Evolutionary conservation across 2,888 invertebrate species (phyloP), one percentile per base, ranked within the genome.

Genomic region (Nomada hirtipes): DNA sequence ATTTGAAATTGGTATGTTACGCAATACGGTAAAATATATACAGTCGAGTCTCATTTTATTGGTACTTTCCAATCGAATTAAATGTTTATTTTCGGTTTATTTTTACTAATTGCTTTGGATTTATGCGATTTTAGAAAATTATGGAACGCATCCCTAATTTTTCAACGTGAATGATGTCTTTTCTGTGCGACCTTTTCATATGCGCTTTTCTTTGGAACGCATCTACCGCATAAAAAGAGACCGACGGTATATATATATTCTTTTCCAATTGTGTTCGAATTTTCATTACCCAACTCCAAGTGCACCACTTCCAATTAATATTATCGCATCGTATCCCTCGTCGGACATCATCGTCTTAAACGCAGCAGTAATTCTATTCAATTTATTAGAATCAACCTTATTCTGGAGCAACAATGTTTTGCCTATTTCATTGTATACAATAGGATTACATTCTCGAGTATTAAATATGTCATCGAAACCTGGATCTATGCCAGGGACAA

Each of bases 231-330:
- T 36, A 36, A 36, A 4, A 36, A 7, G 36, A 36, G 36, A 1
- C 7, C 36, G 36, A 10, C 18, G 18, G 15, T 47, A 23, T 13
- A 42, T 20, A 20, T 50, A 26, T 20, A n/a, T 20, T 29, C 13
- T 70, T 26, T 13, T 53, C 36, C 7, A 36, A 36, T 36, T 36
- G 36, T 36, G 1, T 36, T n/a, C 44, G 7, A 7, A 57, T 57
- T 65, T 60, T 47, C 7, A 20, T 92, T 91, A 95, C 95, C 92
- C 92, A 9, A 97, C 94, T 74, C 96, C 96, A 65, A 96, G 95
- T 1, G 95, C 95, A 0, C 98, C 98, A 1, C 97, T 97, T 50
- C 97, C 96, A 61, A 98, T 94, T 87, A 97, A 96, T 4, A 98
- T 92, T 69, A 97, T 95, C 63, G 97, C 93, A 92, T 97, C 97